Base-by-base conservation (phyloP, 2,888 invertebrate species). In the Acleris sparsana region DNA sequence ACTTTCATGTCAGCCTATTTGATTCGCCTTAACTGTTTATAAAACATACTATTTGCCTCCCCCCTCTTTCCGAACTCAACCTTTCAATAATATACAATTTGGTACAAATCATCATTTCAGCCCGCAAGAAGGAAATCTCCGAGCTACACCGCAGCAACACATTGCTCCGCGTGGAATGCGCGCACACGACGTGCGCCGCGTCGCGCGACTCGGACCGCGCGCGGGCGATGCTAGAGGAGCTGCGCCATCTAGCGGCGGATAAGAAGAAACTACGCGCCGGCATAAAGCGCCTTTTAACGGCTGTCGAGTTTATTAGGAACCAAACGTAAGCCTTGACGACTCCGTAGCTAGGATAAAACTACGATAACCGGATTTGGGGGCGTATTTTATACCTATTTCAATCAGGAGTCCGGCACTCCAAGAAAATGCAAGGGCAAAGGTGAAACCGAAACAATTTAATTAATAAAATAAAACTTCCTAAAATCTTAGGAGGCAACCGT, bases 111-210 rank as follows among this genome's bases (percentile, higher is more conserved):
- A 16, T n/a, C 11, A 11, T n/a, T n/a, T 7, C 63, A 94, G 94
- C 85, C 53, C 88, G 93, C 48, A 89, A 87, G 71, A 83, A 79
- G 67, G 94, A 94, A 75, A 85, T 91, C 65, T 73, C 76, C 1
- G 86, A 89, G 0, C 79, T 94, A 9, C 88, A 88, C 62, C 87
- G 87, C 0, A 88, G 91, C 66, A 93, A 92, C 80, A 89, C 89
- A 0, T 68, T 78, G 0, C 83, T 94, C 48, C 86, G 92, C n/a
- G 92, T 93, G 22, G 92, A 92, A 62, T 85, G 92, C 33, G 88
- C 90, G 22, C 87, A 89, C 73, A 87, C 91, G 61, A 93, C 93
- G 16, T 85, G 88, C 18, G 82, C 88, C 22, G 89, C 93, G 16
- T 89, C 88, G 0, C 75, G 85, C 0, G 88, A 89, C 66, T 83